Base-by-base conservation (phyloP, 2,113 vertebrate species). In the Microcebus lehilahytsara region DNA sequence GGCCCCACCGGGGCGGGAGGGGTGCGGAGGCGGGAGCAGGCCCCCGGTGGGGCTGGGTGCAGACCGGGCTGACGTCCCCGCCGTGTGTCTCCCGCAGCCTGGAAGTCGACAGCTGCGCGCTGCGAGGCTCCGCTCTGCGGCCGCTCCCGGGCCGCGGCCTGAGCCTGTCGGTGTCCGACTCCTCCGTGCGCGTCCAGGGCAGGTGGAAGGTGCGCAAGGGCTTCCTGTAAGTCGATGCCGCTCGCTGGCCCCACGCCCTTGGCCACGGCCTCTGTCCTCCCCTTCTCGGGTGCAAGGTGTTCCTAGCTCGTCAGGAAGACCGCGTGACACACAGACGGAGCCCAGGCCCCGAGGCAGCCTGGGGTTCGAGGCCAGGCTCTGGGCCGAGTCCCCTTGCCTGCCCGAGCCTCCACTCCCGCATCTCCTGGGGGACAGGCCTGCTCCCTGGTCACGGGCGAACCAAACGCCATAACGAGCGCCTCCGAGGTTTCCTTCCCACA, bases 131-230 rank as follows among this genome's bases (percentile, higher is more conserved):
- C 0, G 25, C 85, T 30, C 96, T 99, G 51, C 97, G 64, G 12
- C 97, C 94, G 0, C 19, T 98, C 16, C 97, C 98, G 0, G 66
- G 34, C 0, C 46, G 89, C 49, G 99, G 98, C 20, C 96, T 99
- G 97, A 98, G 97, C 40, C 83, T 98, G 5, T 62, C 97, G 96
- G 93, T 98, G 92, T 94, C 98, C 2, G 96, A 98, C 0, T 97
- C 98, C 91, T 98, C 87, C 1, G 92, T 98, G 0, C 32, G 88
- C 6, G 9, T 98, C 79, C 13, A 75, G 0, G 98, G 99, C 9
- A 20, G 95, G 60, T 98, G 98, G 98, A 58, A 97, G 9, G 97
- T 93, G 78, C 98, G 95, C 66, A 5, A 98, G 1, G 0, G 62
- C 0, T 83, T 98, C 56, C 0, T 98, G 98, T 98, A 98, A 98